Conservation (phyloP, 2,888 invertebrate genomes). For the Pediacus dermestoides region DNA sequence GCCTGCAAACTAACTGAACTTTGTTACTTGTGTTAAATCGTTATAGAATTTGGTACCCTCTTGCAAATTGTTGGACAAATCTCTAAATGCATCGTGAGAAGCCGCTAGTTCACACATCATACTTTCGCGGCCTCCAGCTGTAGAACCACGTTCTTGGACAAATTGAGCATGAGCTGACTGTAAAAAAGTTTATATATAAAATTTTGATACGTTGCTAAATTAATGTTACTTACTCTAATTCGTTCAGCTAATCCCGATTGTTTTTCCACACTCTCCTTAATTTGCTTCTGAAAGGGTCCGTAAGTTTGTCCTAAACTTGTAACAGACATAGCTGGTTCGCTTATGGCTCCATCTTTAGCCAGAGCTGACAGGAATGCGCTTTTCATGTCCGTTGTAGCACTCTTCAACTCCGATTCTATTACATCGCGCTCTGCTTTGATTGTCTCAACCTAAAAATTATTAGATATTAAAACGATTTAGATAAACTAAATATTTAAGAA, state of each 20-base stretch:
- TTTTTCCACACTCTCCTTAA: conserved; percentile 67
- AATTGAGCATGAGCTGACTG: conserved; percentile 59
- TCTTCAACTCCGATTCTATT: conserved; percentile 83
- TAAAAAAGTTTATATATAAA: conserved; percentile 19
- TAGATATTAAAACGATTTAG: conserved; percentile 21
- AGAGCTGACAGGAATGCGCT: conserved; percentile 72
- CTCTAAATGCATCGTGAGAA: conserved; percentile 89
- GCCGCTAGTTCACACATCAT: conserved; percentile 82
- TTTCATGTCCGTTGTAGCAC: conserved; percentile 77
- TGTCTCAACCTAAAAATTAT: conserved; percentile 67
- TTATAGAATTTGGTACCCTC: conserved; percentile 97
- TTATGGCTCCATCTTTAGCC: conserved; percentile 72
- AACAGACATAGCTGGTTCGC: conserved; percentile 70
- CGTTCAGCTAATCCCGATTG: conserved; percentile 68
- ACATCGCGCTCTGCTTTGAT: conserved; percentile 87
- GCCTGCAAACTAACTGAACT: conserved; percentile 10
- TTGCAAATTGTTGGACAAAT: conserved; percentile 83
- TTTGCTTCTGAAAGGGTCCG: conserved; percentile 74
- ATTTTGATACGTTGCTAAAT: conserved; percentile 1
- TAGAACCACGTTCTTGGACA: conserved; percentile 61
- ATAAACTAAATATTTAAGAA: too few relatives aligned
- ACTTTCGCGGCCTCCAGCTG: conserved; percentile 66
- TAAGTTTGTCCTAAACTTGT: conserved; percentile 71
- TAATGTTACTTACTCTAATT: conserved; percentile 56
- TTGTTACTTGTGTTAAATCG: conserved; percentile 73